phyloP scores from a whole-genome alignment of 2,113 vertebrate species.

The Paedocypris sp. region DNA sequence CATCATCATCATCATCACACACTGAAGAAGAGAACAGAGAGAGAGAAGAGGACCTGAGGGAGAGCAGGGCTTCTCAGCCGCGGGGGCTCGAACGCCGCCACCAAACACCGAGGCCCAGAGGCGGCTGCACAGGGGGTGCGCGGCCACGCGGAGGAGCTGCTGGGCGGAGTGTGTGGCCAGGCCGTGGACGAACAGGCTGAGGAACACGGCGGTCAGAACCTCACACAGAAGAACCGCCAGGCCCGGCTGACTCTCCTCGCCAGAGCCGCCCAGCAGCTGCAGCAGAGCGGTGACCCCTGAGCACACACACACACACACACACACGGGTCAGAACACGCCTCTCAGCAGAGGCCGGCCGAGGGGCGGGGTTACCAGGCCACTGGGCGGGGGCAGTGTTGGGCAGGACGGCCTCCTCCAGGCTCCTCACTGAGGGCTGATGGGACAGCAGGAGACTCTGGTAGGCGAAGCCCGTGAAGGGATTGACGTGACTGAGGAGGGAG shows the following conservation, averaged over 20 bases:
- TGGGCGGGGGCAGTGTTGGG: slow-evolving; percentile 86
- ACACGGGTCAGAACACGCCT: not conserved
- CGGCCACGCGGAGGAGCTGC: slow-evolving; percentile 81
- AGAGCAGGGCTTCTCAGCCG: slow-evolving; percentile 54
- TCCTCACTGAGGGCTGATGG: slow-evolving; percentile 64
- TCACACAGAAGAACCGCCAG: slow-evolving; percentile 87
- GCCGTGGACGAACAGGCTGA: slow-evolving; percentile 91
- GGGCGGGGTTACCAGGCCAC: slow-evolving; percentile 80
- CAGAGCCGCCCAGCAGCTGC: slow-evolving; percentile 72
- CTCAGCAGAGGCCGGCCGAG: too few relatives aligned
- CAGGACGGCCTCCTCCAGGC: slow-evolving; percentile 75
- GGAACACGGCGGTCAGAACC: slow-evolving; percentile 86
- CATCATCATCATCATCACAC: too few relatives aligned
- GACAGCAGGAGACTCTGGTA: slow-evolving; percentile 85
- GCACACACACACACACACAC: not conserved
- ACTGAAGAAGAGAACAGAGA: too few relatives aligned
- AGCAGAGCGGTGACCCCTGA: slow-evolving; percentile 73
- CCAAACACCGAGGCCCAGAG: slow-evolving; percentile 92
- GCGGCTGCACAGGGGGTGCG: slow-evolving; percentile 84
- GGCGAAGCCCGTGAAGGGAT: slow-evolving; percentile 86
- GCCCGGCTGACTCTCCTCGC: slow-evolving; percentile 83
- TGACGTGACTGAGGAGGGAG: slow-evolving; percentile 70
- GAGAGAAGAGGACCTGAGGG: slow-evolving; percentile 53
- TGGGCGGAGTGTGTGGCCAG: slow-evolving; percentile 91
- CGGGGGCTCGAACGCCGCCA: slow-evolving; percentile 69